A percentile compares a stretch with the other conserved stretches of the same genome.
These are phyloP conservation scores for Antennarius striatus DNA, from an alignment of 2,113 vertebrate species.

Conservation along the genomic window DNA sequence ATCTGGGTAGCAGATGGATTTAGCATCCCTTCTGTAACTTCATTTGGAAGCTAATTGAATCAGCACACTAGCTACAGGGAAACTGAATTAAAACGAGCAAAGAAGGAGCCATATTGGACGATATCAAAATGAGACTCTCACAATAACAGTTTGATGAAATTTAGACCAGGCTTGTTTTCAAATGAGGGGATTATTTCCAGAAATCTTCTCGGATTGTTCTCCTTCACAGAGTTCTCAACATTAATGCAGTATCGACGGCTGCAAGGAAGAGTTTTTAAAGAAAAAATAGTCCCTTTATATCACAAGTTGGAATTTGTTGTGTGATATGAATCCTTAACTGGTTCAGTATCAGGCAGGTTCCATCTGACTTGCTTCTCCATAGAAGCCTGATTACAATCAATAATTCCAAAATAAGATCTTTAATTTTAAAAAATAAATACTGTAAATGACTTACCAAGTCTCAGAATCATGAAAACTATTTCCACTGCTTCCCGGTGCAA, in stretches of 20 bases:
- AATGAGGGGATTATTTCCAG: conserved; percentile 35
- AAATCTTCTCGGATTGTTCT: conserved; percentile 39
- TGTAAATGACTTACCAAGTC: conserved; percentile 12
- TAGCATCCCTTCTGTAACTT: conserved; percentile 60
- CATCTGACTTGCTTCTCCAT: conserved; percentile 10
- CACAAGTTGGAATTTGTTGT: conserved; percentile 8
- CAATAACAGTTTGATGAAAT: conserved; percentile 60
- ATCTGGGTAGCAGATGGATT: conserved; percentile 65
- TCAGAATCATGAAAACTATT: background rate
- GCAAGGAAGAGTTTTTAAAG: background rate
- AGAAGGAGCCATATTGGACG: conserved; percentile 50
- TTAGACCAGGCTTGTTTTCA: conserved; percentile 53
- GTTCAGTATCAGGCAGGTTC: conserved; percentile 5
- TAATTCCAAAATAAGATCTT: conserved; percentile 5
- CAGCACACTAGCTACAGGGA: conserved; percentile 62
- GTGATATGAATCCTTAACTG: conserved; percentile 3
- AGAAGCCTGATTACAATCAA: conserved; percentile 20
- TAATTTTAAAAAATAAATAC: conserved; percentile 12
- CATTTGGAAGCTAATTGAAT: conserved; percentile 74
- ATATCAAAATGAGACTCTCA: conserved; percentile 53
- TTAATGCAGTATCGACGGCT: background rate
- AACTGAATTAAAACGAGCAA: conserved; percentile 59
- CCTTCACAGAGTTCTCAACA: too few relatives aligned
- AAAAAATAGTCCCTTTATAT: background rate
- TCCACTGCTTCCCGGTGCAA: too few relatives aligned